Percentiles rank a stretch among this genome's conserved stretches.
phyloP scores from a whole-genome alignment of 2,797 vertebrate genomes.

The Lagocephalus sceleratus region DNA sequence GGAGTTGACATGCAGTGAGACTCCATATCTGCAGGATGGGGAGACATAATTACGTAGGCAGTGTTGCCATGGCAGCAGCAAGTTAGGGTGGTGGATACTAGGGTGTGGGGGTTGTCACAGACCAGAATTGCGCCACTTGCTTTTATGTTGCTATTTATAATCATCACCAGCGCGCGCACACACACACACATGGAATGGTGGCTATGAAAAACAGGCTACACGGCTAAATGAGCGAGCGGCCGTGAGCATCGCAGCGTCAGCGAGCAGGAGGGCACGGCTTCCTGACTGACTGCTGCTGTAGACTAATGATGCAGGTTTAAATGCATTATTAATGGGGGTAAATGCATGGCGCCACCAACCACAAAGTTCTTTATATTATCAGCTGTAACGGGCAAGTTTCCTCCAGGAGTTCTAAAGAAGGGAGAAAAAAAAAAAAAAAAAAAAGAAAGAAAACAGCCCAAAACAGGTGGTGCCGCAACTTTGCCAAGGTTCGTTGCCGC shows the following conservation, averaged over 20 bases:
- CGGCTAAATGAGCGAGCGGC: conserved; percentile 56
- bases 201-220: conserved; percentile 62
- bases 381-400: conserved; percentile 20
- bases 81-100: conserved; percentile 77
- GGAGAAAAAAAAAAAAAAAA: too few species aligned
- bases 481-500: conserved; percentile 41
- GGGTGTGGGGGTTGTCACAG: conserved; percentile 80
- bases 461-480: conserved; percentile 55
- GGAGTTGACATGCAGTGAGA: conserved; percentile 74
- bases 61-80: conserved; percentile 81
- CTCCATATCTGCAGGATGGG: conserved; percentile 77
- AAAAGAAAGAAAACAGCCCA: too few species aligned
- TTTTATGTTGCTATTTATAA: conserved; percentile 85
- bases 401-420: too few species aligned
- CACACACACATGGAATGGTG: conserved; percentile 71
- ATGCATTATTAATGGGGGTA: conserved; percentile 18
- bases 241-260: conserved; percentile 44
- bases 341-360: conserved; percentile 14
- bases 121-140: conserved; percentile 81
- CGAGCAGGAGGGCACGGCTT: conserved; percentile 34
- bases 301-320: conserved; percentile 21
- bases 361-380: conserved; percentile 21
- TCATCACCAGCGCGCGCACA: conserved; percentile 60
- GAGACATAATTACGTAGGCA: conserved; percentile 79
- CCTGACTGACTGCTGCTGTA: conserved; percentile 37